phyloP scores from a whole-genome alignment of 1,140 invertebrate species.

The Kradibia gibbosae region DNA sequence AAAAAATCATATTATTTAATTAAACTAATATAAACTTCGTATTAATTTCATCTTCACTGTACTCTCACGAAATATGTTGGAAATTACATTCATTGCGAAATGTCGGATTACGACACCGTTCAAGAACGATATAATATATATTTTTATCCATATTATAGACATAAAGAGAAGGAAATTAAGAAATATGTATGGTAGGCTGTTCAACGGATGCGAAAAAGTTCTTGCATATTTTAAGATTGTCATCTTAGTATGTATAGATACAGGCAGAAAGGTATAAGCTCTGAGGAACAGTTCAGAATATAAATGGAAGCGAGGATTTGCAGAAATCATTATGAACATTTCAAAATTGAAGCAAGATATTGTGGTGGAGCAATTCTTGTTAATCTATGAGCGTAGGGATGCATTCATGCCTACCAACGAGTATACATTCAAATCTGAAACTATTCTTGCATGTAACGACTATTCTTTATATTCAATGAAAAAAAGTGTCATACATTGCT shows the following conservation, averaged over 20 bases:
- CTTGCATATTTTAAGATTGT: slow-evolving; percentile 7
- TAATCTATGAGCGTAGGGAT: neutral
- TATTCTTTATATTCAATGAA: too few species aligned
- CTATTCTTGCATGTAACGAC: too few species aligned
- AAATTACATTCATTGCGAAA: slow-evolving; percentile 27
- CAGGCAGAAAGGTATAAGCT: neutral
- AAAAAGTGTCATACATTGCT: too few species aligned
- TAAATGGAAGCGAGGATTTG: neutral
- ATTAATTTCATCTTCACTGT: too few species aligned
- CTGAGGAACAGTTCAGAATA: neutral
- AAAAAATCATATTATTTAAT: too few species aligned
- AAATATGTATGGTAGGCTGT: neutral
- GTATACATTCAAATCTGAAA: too few species aligned
- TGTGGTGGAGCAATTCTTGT: neutral
- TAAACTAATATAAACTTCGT: too few species aligned
- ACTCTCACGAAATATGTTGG: slow-evolving; percentile 25
- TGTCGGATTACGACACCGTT: slow-evolving; percentile 1
- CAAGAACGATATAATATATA: neutral
- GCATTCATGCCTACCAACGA: neutral
- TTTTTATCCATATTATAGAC: neutral
- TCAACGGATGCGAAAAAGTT: neutral
- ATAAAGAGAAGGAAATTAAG: neutral
- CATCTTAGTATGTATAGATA: neutral
- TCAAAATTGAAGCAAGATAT: neutral
- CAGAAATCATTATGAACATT: neutral